phyloP scores from a whole-genome alignment of 2,797 vertebrate species.

The Stomatorhinus walkeri region DNA sequence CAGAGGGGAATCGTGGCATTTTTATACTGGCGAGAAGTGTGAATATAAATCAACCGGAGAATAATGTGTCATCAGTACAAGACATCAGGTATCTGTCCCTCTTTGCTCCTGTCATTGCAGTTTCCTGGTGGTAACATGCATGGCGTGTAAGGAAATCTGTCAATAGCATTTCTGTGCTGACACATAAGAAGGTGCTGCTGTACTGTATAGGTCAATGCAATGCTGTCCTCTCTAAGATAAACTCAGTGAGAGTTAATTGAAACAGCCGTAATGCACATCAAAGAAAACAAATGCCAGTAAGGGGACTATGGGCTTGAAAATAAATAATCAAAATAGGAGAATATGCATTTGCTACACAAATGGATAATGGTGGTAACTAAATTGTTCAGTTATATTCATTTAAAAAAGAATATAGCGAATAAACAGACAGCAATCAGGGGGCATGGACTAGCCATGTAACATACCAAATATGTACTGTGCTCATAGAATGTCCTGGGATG shows the following conservation, averaged over 20 bases:
- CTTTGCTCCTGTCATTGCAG: not conserved
- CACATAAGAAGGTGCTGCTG: not conserved
- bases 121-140: not conserved
- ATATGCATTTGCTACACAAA: not conserved
- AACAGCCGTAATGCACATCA: not conserved
- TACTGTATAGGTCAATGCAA: not conserved
- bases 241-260: not conserved
- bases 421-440: not conserved
- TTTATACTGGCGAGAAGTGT: slow-evolving; percentile 51
- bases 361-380: not conserved
- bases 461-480: not conserved
- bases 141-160: not conserved
- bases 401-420: not conserved
- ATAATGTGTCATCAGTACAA: slow-evolving; percentile 47
- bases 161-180: not conserved
- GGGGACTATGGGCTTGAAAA: not conserved
- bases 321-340: not conserved
- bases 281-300: not conserved
- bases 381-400: not conserved
- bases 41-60: slow-evolving; percentile 53
- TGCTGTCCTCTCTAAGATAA: not conserved
- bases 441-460: not conserved
- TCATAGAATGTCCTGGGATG: not conserved
- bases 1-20: slow-evolving; percentile 36
- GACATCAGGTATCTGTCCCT: slow-evolving; percentile 29